Evolutionary conservation across 2,113 vertebrate species (phyloP), one percentile per base, ranked within the genome.

Genomic region (Plotosus lineatus): DNA sequence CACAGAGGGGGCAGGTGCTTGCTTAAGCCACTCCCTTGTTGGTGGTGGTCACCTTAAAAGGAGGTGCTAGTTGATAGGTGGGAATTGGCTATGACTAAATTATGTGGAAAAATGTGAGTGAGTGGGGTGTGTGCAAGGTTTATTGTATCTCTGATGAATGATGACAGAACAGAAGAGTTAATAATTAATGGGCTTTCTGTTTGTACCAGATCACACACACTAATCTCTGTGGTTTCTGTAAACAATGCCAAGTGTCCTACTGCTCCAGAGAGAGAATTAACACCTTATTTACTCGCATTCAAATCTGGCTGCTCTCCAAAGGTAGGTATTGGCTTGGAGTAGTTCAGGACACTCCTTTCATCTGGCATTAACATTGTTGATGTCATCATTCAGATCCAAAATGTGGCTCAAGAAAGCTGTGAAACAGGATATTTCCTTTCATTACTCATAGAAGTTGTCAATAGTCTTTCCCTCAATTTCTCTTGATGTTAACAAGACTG

Each of bases 61-160:
- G n/a, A n/a, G n/a, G n/a, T n/a, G n/a, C n/a, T n/a, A n/a, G n/a
- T n/a, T n/a, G n/a, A n/a, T n/a, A n/a, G n/a, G n/a, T n/a, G n/a
- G n/a, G n/a, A n/a, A n/a, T n/a, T n/a, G n/a, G n/a, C n/a, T n/a
- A n/a, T n/a, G n/a, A n/a, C n/a, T n/a, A n/a, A n/a, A n/a, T n/a
- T n/a, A n/a, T n/a, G n/a, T n/a, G n/a, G n/a, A n/a, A n/a, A n/a
- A n/a, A n/a, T n/a, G n/a, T n/a, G n/a, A n/a, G n/a, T n/a, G n/a
- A n/a, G n/a, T n/a, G n/a, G n/a, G n/a, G n/a, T n/a, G n/a, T n/a
- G 17, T 6, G 17, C 10, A 14, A 15, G 6, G 26, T 69, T 44
- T 69, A 42, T 46, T 69, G 66, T n/a, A 69, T 69, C n/a, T 28
- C 66, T 69, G 14, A 46, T 69, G 28, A 44, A 69, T 69, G 66